Evolutionary conservation across 2,888 invertebrate species (phyloP).

Genomic region (Miltochrista miniata): DNA sequence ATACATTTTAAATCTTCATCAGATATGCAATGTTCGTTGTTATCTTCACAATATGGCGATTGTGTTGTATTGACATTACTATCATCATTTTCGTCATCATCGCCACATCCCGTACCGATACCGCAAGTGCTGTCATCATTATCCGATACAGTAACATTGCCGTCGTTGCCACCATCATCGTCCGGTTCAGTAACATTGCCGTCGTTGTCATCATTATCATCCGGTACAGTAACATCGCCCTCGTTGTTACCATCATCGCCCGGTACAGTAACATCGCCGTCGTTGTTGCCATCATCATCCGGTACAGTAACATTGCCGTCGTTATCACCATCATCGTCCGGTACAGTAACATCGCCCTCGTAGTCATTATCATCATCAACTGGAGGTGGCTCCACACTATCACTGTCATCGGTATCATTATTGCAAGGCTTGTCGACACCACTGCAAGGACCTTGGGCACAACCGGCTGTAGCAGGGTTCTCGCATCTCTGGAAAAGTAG

Average conservation of each 20-base stretch:
- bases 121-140: not conserved
- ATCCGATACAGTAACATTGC: not conserved
- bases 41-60: no score
- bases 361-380: not conserved
- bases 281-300: not conserved
- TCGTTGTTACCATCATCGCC: no score
- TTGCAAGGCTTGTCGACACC: not conserved
- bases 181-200: not conserved
- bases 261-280: not conserved
- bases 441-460: constrained; percentile 12
- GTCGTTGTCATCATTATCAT: no score
- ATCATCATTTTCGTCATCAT: no score
- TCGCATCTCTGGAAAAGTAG: constrained; percentile 33
- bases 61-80: no score
- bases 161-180: not conserved
- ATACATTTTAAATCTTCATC: constrained; percentile 38
- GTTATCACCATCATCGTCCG: not conserved
- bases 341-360: no score
- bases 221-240: not conserved
- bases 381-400: not conserved
- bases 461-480: constrained; percentile 36
- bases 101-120: not conserved
- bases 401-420: not conserved
- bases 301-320: not conserved
- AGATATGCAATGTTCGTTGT: no score